A percentile compares a stretch with the other conserved stretches of the same genome.
phyloP scores from a whole-genome alignment of 1,140 invertebrate genomes.

The Drosophila willistoni region DNA sequence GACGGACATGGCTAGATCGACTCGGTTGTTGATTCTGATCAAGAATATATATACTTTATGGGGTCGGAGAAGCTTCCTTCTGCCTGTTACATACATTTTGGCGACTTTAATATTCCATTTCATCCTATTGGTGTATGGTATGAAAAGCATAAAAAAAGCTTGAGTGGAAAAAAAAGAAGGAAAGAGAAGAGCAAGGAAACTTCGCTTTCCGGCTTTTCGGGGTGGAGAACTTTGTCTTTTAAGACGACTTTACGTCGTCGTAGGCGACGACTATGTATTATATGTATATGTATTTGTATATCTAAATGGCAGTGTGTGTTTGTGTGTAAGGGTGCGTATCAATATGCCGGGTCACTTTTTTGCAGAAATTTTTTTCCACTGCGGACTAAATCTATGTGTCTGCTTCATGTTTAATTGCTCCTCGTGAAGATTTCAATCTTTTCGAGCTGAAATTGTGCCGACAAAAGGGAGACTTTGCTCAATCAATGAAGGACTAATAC shows the following conservation, averaged over 20 bases:
- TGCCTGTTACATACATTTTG: no score
- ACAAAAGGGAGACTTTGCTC: conserved; percentile 51
- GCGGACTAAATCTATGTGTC: conserved; percentile 46
- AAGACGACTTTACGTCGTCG: conserved; percentile 61
- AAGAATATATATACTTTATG: no score
- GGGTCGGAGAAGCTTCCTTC: no score
- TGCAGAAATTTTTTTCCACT: background rate
- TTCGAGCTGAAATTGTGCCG: conserved; percentile 36
- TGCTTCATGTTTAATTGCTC: conserved; percentile 62
- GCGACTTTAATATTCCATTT: no score
- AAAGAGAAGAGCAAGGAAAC: conserved; percentile 35
- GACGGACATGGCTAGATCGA: no score
- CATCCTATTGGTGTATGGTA: no score
- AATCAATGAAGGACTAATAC: conserved; percentile 56
- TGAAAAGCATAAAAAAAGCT: conserved; percentile 16
- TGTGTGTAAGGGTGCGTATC: conserved; percentile 33
- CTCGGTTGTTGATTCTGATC: no score
- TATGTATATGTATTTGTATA: background rate
- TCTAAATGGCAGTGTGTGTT: background rate
- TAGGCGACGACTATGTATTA: conserved; percentile 16
- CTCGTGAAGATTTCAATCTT: conserved; percentile 65
- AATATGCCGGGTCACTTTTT: conserved; percentile 53
- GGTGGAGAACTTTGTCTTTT: conserved; percentile 48
- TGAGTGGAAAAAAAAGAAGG: background rate
- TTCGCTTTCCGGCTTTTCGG: conserved; percentile 38